These are phyloP conservation scores for Salpingus planirostris DNA, from an alignment of 2,888 invertebrate species.

Conservation along the genomic window DNA sequence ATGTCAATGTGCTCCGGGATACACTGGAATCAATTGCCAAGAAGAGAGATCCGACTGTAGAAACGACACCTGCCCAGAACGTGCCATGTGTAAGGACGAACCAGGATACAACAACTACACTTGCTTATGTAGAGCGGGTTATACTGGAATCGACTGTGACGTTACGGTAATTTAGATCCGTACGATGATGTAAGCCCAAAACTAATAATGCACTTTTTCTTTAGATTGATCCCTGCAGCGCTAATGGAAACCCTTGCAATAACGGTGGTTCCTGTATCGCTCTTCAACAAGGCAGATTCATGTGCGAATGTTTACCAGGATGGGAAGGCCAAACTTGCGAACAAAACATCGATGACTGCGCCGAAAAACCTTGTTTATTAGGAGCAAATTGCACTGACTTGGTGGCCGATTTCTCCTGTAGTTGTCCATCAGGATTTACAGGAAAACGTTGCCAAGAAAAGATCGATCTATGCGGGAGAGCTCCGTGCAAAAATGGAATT, in stretches of 20 bases:
- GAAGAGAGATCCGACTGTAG: conserved; percentile 83
- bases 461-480: conserved; percentile 81
- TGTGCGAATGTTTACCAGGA: conserved; percentile 91
- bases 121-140: conserved; percentile 89
- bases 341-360: conserved; percentile 86
- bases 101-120: conserved; percentile 83
- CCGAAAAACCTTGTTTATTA: conserved; percentile 82
- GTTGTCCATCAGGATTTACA: conserved; percentile 88
- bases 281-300: conserved; percentile 83
- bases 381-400: conserved; percentile 90
- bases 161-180: conserved; percentile 63
- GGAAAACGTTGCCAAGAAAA: conserved; percentile 95
- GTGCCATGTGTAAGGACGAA: conserved; percentile 96
- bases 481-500: conserved; percentile 88
- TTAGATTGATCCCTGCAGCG: conserved; percentile 81
- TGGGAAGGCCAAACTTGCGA: conserved; percentile 97
- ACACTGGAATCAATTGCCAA: conserved; percentile 90
- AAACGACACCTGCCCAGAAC: conserved; percentile 85
- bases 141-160: conserved; percentile 87
- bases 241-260: conserved; percentile 82
- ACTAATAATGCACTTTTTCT: conserved; percentile 4
- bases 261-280: conserved; percentile 86
- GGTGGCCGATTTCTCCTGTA: conserved; percentile 87
- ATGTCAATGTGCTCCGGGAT: conserved; percentile 80
- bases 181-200: too few species aligned